Conservation (phyloP, 2,888 invertebrate species). For the Drosophila heteroneura region DNA sequence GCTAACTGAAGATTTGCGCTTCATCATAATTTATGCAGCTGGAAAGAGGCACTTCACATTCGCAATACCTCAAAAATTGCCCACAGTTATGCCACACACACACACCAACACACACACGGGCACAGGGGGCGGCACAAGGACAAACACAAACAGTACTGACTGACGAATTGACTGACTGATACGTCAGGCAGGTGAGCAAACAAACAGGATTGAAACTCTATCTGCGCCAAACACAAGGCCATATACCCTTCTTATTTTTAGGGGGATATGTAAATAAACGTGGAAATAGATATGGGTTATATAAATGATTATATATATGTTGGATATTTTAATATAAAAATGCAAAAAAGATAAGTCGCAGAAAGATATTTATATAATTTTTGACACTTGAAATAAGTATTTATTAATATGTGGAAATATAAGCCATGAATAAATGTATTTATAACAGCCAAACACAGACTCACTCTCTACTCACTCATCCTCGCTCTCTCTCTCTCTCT, state of each 20-base stretch:
- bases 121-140: conserved; percentile 40
- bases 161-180: conserved; percentile 47
- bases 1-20: conserved; percentile 79
- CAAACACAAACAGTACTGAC: conserved; percentile 46
- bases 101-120: conserved; percentile 10
- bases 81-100: conserved; percentile 65
- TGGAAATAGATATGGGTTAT: conserved; percentile 1
- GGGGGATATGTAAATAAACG: not conserved
- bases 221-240: conserved; percentile 14
- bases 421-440: not conserved
- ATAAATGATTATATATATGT: not conserved
- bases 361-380: not conserved
- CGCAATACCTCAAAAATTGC: conserved; percentile 76
- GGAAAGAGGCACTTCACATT: conserved; percentile 65
- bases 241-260: conserved; percentile 13
- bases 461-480: not conserved
- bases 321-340: not conserved
- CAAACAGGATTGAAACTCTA: conserved; percentile 61
- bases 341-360: not conserved
- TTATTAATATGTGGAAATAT: not conserved
- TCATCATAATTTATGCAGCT: conserved; percentile 79
- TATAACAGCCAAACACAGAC: not conserved
- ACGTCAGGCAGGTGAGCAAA: conserved; percentile 49
- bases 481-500: not conserved
- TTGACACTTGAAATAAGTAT: not conserved